A percentile compares a stretch with the other conserved stretches of the same genome.
These are phyloP conservation scores for Pristionchus japonicus DNA, from an alignment of 2,888 invertebrate species.

Conservation along the genomic window DNA sequence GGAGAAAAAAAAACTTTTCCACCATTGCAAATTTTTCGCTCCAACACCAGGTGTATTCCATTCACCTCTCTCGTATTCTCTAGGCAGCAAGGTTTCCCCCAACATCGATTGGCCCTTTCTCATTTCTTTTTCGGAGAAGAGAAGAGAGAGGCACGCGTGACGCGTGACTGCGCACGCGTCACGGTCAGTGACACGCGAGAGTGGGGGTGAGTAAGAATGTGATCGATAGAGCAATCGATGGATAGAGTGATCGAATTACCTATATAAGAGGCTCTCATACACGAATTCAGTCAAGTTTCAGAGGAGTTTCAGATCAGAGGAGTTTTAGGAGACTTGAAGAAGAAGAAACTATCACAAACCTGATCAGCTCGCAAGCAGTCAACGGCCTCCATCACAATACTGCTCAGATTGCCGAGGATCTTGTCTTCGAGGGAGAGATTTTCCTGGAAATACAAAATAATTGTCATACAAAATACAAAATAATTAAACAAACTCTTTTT, in stretches of 20 bases:
- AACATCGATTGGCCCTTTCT: neutral
- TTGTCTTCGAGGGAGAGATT: neutral
- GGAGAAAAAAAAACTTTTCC: no score
- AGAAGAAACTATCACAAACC: neutral
- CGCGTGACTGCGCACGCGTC: neutral
- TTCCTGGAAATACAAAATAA: no score
- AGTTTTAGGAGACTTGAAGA: neutral
- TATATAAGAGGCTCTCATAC: no score
- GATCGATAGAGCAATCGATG: neutral
- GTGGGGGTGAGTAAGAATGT: neutral
- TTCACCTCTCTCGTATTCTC: neutral
- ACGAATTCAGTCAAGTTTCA: no score
- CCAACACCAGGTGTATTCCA: neutral
- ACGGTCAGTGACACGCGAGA: neutral
- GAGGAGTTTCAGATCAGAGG: no score
- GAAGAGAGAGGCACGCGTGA: neutral
- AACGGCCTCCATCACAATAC: conserved; percentile 3
- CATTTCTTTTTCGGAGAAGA: neutral
- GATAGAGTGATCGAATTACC: no score
- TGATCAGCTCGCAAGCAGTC: neutral
- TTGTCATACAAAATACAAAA: no score
- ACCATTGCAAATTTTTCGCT: no score
- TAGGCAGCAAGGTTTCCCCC: neutral
- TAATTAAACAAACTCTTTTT: no score
- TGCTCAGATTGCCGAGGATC: neutral